Base-by-base conservation (phyloP, 1,140 invertebrate genomes). In the Camponotus pennsylvanicus region DNA sequence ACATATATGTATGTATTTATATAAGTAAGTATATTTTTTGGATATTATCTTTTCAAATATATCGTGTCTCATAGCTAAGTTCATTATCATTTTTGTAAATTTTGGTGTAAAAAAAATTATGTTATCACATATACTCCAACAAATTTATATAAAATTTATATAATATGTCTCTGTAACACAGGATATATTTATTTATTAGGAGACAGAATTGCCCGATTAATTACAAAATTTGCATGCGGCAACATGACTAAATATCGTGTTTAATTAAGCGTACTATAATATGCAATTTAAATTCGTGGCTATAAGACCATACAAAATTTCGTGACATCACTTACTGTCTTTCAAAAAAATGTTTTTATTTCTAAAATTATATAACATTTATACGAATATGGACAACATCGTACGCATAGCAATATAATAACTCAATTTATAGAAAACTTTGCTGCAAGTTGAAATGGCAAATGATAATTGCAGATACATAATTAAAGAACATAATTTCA, bases 201-300 rank as follows among this genome's bases (percentile, higher is more conserved):
- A 7, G 40, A 59, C 21, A 15, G 4, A 15, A 77, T 32, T 37
- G 21, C 11, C 15, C 27, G 37, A 15, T 18, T 27, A 61, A 76
- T 59, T 76, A 59, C 59, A 18, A 61, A 61, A 77, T 77, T 77
- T 63, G 27, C 59, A 45, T 64, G 75, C 73, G 63, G 7, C 34
- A 71, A 52, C 49, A 13, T 52, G 18, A 57, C 57, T 37, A 57
- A 73, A 42, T 61, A 63, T 63, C 8, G 13, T 27, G 57, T 77
- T 64, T 77, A 63, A 77, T 77, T 77, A 77, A 75, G 34, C 34
- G 13, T 7, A 11, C 15, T 21, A 40, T 75, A 71, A 71, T 9
- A 49, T 18, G 11, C 52, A 59, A 57, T 75, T 75, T 75, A 57
- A 61, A 77, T 77, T 3, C n/a, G 13, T 27, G 8, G 8, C 11